A percentile compares a stretch with the other conserved stretches of the same genome.
phyloP scores from a whole-genome alignment of 2,888 invertebrate species.

The Dascillus cervinus region DNA sequence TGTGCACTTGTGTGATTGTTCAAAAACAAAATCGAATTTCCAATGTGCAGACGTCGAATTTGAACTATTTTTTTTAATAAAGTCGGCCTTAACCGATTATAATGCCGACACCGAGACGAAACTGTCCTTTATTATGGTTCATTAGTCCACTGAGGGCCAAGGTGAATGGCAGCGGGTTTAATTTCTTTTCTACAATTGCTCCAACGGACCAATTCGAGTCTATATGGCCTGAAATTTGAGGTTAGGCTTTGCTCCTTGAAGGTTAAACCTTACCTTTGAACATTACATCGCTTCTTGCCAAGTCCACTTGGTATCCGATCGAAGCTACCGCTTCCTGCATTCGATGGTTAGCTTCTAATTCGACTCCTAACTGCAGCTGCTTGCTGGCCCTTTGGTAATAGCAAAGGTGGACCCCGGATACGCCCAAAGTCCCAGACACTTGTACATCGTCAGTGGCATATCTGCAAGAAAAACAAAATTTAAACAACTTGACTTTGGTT shows the following conservation, averaged over 20 bases:
- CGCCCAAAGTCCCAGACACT: slow-evolving; percentile 67
- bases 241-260: not conserved
- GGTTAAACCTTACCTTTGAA: slow-evolving; percentile 70
- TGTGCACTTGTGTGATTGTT: no score
- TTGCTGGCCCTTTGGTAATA: slow-evolving; percentile 93
- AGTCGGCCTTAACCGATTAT: slow-evolving; percentile 82
- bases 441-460: slow-evolving; percentile 53
- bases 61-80: no score
- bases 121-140: slow-evolving; percentile 88
- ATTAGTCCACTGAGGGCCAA: slow-evolving; percentile 87
- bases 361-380: slow-evolving; percentile 87
- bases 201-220: slow-evolving; percentile 92
- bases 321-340: slow-evolving; percentile 88
- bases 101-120: slow-evolving; percentile 89
- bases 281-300: slow-evolving; percentile 89
- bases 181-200: slow-evolving; percentile 88
- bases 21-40: no score
- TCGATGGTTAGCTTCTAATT: slow-evolving; percentile 86
- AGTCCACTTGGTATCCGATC: slow-evolving; percentile 88
- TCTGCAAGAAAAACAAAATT: slow-evolving; percentile 28
- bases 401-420: slow-evolving; percentile 77
- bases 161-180: slow-evolving; percentile 88
- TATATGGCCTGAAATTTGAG: slow-evolving; percentile 63
- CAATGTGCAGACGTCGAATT: no score
- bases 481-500: no score